Base-by-base conservation (phyloP, 2,888 invertebrate genomes). In the Timema cristinae region DNA sequence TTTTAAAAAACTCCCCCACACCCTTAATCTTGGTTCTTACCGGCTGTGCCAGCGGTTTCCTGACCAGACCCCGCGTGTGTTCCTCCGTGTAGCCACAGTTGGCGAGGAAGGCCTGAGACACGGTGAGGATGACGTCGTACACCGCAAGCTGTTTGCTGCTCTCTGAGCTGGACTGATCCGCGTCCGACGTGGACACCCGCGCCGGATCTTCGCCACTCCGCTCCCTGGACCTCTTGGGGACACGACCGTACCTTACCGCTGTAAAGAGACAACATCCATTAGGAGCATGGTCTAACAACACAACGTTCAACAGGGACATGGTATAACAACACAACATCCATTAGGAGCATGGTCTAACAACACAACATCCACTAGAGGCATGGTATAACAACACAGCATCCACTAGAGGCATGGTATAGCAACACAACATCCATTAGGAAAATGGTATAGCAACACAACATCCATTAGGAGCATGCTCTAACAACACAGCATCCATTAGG, bases 211-310 rank as follows among this genome's bases (percentile, higher is more conserved):
- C 72, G 50, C 68, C 71, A n/a, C 61, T 90, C 76, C 91, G 87
- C 82, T 95, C 96, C 78, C 95, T 88, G 73, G 95, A 90, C 78
- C 96, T 87, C 84, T 97, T 98, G 76, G 98, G 97, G 78, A 97
- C 97, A 76, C 97, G 89, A 77, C 98, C 97, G 87, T 98, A 98
- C 81, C 97, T 88, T 76, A 97, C 97, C 81, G 97, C 96, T 96
- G 85, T 66, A 84, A 84, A 84, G 2, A 32, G 32, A 32, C 32
- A 32, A 32, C 32, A 32, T 32, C 32, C 32, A 32, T 32, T 32
- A 32, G 32, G 32, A 32, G 4, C 32, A 32, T 32, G 32, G 32
- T 32, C 32, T 32, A 32, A 32, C 32, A 32, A 32, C n/a, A n/a
- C 32, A 32, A 32, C 32, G 4, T 32, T 4, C 32, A 1, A 1